Base-by-base conservation (phyloP, 2,888 invertebrate genomes). In the Melieria crassipennis region DNA sequence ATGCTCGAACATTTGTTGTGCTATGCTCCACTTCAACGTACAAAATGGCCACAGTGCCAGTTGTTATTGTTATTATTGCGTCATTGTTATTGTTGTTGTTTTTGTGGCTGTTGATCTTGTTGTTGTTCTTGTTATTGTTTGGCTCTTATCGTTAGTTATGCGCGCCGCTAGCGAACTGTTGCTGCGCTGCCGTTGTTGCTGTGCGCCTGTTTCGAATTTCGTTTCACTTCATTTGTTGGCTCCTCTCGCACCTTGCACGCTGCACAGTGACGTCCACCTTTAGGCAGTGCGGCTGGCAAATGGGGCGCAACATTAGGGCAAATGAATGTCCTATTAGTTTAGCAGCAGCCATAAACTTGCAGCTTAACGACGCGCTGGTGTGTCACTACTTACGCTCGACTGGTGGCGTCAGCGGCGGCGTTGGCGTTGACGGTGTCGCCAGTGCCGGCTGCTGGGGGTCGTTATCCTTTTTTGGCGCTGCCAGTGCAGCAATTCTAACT, bases 291-390 rank as follows among this genome's bases (percentile, higher is more conserved):
- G 16, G 16, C 57, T 13, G 30, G 10, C 56, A 64, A 67, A 67
- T 58, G 50, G 48, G 7, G 52, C 55, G 55, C 46, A 56, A 65
- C 68, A 72, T 72, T 72, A 68, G 65, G n/a, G 10, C 68, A 69
- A 68, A 72, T 65, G 48, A 64, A 72, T 65, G 69, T 47, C 56
- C 68, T 65, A 46, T 72, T 65, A 52, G 64, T 60, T 57, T 65
- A 61, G 68, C 55, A 52, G 56, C 52, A 65, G 10, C n/a, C 74
- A 79, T 76, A 77, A 77, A 77, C 69, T 72, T 64, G 73, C 72
- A 72, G 77, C 73, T 75, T 77, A 78, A 78, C 77, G 77, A 78
- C 75, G 73, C 77, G 72, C 76, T 76, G 73, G 76, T 76, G 76
- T 75, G 73, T 72, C 75, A 73, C 73, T 73, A 75, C 65, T 75